Percentiles rank a stretch among this genome's conserved stretches.
Conservation (phyloP, 2,113 vertebrate species). For the Sphyrna mokarran region DNA sequence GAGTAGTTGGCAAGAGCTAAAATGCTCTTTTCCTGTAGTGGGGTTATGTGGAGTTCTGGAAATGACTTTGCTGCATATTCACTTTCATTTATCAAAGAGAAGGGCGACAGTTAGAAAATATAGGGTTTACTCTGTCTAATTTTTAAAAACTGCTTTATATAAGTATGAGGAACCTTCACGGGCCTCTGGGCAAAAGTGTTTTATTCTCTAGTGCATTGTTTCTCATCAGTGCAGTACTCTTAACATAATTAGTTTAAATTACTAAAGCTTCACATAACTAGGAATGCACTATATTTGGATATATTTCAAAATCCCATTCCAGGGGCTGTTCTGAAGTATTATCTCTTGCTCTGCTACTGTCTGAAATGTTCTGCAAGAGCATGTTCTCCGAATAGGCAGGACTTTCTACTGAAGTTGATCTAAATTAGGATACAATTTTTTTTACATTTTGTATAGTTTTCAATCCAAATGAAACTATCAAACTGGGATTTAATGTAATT, state of each 20-base stretch:
- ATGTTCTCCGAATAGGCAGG: background rate
- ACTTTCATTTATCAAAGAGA: conserved; percentile 12
- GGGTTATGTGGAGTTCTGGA: background rate
- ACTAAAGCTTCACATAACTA: conserved; percentile 29
- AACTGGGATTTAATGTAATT: background rate
- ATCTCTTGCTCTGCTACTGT: background rate
- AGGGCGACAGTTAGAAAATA: background rate
- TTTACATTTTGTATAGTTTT: background rate
- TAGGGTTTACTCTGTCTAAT: background rate
- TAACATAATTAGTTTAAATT: conserved; percentile 30
- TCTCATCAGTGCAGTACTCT: conserved; percentile 7
- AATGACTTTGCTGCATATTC: background rate
- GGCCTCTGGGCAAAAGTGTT: background rate
- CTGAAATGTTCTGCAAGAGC: background rate
- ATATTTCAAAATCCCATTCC: conserved; percentile 1
- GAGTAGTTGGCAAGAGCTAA: conserved; percentile 32
- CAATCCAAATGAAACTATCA: too few species aligned
- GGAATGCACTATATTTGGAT: conserved; percentile 30
- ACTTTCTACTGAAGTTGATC: background rate
- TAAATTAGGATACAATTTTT: conserved; percentile 4
- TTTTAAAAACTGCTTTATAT: background rate
- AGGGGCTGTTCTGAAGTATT: background rate
- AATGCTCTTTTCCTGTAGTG: conserved; percentile 30
- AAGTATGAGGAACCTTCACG: background rate
- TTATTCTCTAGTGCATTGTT: conserved; percentile 33